Percentiles rank a stretch among this genome's conserved stretches.
Evolutionary conservation across 2,888 invertebrate genomes (phyloP).

Genomic region (Euclidia mi): DNA sequence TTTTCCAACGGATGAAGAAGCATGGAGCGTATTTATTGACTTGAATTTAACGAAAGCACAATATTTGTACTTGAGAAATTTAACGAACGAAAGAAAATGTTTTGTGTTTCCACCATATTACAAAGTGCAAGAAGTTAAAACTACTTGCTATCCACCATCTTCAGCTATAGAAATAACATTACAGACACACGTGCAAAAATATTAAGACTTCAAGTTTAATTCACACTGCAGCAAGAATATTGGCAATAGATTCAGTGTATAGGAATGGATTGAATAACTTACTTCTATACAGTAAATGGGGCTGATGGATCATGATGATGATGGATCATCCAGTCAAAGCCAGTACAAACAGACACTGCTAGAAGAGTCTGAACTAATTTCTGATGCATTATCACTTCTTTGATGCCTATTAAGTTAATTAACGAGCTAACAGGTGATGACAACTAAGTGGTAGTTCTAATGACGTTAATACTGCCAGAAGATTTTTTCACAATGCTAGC

Average conservation of each 20-base stretch:
- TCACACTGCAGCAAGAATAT: conserved; percentile 42
- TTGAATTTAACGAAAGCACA: conserved; percentile 31
- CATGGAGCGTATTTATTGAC: conserved; percentile 21
- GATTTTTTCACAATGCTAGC: conserved; percentile 28
- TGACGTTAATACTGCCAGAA: conserved; percentile 28
- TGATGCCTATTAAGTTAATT: conserved; percentile 25
- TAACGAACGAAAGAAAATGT: conserved; percentile 10
- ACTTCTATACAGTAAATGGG: conserved; percentile 30
- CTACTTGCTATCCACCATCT: conserved; percentile 8
- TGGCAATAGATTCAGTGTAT: conserved; percentile 28
- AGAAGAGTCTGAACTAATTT: conserved; percentile 27
- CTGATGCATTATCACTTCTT: conserved; percentile 40
- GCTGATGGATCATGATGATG: conserved; percentile 20
- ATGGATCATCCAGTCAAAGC: conserved; percentile 43
- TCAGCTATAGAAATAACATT: conserved; percentile 13
- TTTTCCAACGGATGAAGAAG: conserved; percentile 19
- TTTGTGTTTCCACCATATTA: conserved; percentile 12
- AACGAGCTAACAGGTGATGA: conserved; percentile 8
- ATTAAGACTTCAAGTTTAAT: too few relatives aligned
- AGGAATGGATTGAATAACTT: conserved; percentile 6
- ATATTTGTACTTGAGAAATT: conserved; percentile 20
- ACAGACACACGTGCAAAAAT: too few relatives aligned
- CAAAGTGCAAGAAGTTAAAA: conserved; percentile 11
- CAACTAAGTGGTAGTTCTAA: conserved; percentile 1
- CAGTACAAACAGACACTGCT: conserved; percentile 30